Percentiles rank a stretch among this genome's conserved stretches.
phyloP scores from a whole-genome alignment of 2,113 vertebrate species.

The Lipotes vexillifer region DNA sequence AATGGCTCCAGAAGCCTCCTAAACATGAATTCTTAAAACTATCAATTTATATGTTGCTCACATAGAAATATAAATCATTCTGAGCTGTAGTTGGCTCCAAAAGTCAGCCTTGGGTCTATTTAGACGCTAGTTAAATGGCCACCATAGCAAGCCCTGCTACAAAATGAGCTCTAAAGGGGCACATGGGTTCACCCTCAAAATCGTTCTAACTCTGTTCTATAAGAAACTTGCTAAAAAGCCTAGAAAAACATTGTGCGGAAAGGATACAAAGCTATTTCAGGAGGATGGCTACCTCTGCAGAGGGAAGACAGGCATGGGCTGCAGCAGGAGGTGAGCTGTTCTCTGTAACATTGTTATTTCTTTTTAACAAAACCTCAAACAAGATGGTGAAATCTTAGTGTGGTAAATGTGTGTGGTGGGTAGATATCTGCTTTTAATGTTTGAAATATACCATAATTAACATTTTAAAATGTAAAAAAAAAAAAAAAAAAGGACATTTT shows the following conservation, averaged over 20 bases:
- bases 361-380: neutral
- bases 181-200: neutral
- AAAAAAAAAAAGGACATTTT: neutral
- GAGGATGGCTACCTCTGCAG: neutral
- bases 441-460: neutral
- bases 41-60: slow-evolving; percentile 30
- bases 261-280: neutral
- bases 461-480: neutral
- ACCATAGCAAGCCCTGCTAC: neutral
- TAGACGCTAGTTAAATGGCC: slow-evolving; percentile 12
- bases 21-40: slow-evolving; percentile 43
- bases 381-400: neutral
- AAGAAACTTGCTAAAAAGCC: neutral
- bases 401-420: neutral
- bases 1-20: slow-evolving; percentile 44
- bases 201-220: neutral
- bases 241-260: neutral
- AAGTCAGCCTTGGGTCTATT: slow-evolving; percentile 15
- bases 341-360: neutral
- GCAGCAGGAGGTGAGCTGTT: neutral
- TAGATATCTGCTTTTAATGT: neutral
- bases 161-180: slow-evolving; percentile 31
- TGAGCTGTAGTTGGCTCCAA: slow-evolving; percentile 23
- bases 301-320: neutral
- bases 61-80: slow-evolving; percentile 35